phyloP scores from a whole-genome alignment of 2,888 invertebrate genomes.

The Thyatira batis region DNA sequence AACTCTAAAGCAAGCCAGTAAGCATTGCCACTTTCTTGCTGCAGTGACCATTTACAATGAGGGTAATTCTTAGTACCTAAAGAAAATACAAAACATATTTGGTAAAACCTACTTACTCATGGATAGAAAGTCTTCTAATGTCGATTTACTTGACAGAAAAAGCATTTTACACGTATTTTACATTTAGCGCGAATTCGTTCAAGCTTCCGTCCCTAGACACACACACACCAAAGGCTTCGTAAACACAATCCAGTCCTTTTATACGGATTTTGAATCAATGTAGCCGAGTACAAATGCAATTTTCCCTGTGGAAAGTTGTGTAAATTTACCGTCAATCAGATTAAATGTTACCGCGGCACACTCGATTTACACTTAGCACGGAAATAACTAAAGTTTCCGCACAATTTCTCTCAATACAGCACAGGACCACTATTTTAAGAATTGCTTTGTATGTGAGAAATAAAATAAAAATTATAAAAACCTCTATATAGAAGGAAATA shows the following conservation, averaged over 20 bases:
- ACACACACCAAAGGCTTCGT: neutral
- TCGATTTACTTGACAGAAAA: no score
- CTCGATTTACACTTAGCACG: neutral
- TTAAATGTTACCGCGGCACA: neutral
- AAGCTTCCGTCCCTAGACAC: neutral
- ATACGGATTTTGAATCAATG: neutral
- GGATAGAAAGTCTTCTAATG: no score
- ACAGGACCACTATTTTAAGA: neutral
- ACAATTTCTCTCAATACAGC: neutral
- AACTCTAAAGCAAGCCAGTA: no score
- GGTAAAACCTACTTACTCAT: no score
- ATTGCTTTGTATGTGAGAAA: no score
- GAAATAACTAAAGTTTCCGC: slow-evolving; percentile 1
- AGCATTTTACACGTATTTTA: no score
- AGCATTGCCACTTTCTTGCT: no score
- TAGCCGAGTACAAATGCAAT: neutral
- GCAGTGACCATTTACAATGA: no score
- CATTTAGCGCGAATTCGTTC: no score
- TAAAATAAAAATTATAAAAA: no score
- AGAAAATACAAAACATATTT: no score
- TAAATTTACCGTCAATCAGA: slow-evolving; percentile 7
- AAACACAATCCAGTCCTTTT: neutral
- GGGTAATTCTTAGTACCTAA: no score
- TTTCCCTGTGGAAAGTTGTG: neutral
- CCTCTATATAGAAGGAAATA: neutral